These are phyloP conservation scores for Ecdyonurus torrentis DNA, from an alignment of 2,888 invertebrate species.

Conservation along the genomic window DNA sequence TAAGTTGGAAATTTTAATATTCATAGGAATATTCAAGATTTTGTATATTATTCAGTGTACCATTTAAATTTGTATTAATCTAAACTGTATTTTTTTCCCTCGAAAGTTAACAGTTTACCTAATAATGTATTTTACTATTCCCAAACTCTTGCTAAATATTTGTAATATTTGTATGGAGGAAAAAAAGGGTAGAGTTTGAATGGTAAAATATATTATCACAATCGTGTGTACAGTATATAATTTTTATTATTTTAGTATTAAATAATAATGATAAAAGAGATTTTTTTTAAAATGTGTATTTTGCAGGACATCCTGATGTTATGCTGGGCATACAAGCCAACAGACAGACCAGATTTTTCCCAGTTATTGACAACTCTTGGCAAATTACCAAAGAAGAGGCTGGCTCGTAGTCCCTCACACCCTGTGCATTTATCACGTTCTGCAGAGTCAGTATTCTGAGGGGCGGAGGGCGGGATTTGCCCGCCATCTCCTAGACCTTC, in stretches of 20 bases:
- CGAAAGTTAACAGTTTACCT: too few relatives aligned
- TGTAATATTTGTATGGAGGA: not conserved
- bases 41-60: too few relatives aligned
- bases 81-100: too few relatives aligned
- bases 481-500: not conserved
- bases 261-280: too few relatives aligned
- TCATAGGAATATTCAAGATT: too few relatives aligned
- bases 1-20: too few relatives aligned
- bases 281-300: not conserved
- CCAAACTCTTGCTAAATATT: too few relatives aligned
- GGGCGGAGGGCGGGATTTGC: not conserved
- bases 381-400: constrained; percentile 83
- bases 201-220: not conserved
- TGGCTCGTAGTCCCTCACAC: constrained; percentile 95
- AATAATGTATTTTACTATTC: too few relatives aligned
- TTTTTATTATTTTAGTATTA: not conserved
- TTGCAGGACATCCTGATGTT: constrained; percentile 83
- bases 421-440: constrained; percentile 92
- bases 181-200: not conserved
- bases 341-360: constrained; percentile 81
- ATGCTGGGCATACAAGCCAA: constrained; percentile 83
- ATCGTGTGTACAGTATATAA: not conserved
- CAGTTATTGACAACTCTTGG: constrained; percentile 65
- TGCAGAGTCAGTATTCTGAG: constrained; percentile 84
- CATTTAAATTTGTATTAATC: too few relatives aligned